A percentile compares a stretch with the other conserved stretches of the same genome.
Evolutionary conservation across 1,140 invertebrate species (phyloP).

Genomic region (Diabrotica undecimpunctata): DNA sequence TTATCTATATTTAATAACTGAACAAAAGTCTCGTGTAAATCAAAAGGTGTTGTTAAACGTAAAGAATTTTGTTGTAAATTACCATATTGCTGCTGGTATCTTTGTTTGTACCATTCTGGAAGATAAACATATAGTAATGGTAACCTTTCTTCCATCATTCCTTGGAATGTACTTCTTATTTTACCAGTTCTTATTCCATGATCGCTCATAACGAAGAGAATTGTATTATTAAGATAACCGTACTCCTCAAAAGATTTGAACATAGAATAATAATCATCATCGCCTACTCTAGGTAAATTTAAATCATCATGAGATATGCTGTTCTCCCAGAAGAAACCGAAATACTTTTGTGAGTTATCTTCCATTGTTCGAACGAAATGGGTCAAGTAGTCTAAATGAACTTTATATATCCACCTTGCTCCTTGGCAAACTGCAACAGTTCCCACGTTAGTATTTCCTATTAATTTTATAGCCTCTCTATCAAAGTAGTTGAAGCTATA

Average conservation of each 20-base stretch:
- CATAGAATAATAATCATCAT: conserved; percentile 56
- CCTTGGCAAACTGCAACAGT: conserved; percentile 63
- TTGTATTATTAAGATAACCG: conserved; percentile 61
- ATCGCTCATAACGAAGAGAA: conserved; percentile 85
- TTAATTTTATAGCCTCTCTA: conserved; percentile 56
- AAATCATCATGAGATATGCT: conserved; percentile 74
- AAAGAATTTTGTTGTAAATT: conserved; percentile 70
- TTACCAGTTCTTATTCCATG: conserved; percentile 87
- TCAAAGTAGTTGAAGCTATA: conserved; percentile 78
- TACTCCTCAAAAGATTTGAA: conserved; percentile 57
- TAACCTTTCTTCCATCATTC: conserved; percentile 84
- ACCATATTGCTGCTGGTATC: conserved; percentile 53
- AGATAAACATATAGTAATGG: conserved; percentile 79
- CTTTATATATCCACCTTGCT: conserved; percentile 53
- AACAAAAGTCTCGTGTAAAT: conserved; percentile 68
- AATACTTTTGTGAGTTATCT: conserved; percentile 51
- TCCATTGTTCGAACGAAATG: conserved; percentile 56
- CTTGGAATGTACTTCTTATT: conserved; percentile 74
- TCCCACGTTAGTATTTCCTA: conserved; percentile 56
- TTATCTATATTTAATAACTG: conserved; percentile 56
- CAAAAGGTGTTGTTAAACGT: conserved; percentile 78
- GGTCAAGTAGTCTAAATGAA: conserved; percentile 57
- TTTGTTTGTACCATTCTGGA: conserved; percentile 63
- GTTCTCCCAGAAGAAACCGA: conserved; percentile 77
- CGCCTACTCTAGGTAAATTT: conserved; percentile 67